Evolutionary conservation across 2,888 invertebrate species (phyloP), one percentile per base, ranked within the genome.

Genomic region (Volucella zonaria): DNA sequence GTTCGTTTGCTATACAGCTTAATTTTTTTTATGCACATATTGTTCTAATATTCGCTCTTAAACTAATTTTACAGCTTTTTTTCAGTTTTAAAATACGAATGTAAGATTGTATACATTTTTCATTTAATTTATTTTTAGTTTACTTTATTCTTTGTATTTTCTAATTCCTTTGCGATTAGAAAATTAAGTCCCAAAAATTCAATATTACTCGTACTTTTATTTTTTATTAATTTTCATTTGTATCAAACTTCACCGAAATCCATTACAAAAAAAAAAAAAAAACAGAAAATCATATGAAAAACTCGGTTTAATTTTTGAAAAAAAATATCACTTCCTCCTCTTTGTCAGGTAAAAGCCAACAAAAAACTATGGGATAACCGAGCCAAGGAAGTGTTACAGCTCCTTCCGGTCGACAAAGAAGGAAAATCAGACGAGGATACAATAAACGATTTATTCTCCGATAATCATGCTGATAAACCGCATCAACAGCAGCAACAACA

Each of bases 341-440:
- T 31, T 31, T 71, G 67, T 68, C 87, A 92, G 92, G 89, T 92
- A 89, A 92, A 90, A 89, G 92, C 91, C 74, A 91, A 92, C 89
- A 90, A 91, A 87, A 89, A 90, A 82, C 88, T 91, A 75, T 92
- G 92, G 92, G 92, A 92, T 89, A 91, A 89, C 89, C 92, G 92
- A 87, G 92, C 92, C 14, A 91, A 92, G 80, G 89, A 92, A 89
- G 89, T 92, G 79, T 87, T 92, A 71, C 89, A 90, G 82, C 88
- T 91, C 82, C 82, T 87, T 68, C 88, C 89, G 15, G 88, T 87
- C 71, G 87, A 88, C 18, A 88, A 87, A 79, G 89, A 89, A 67
- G 80, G 87, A 31, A 88, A 89, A 67, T 89, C 89, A 23, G 89
- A 89, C 45, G 91, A 91, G 62, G 89, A 90, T 61, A 87, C 82